These are phyloP conservation scores for Bubo bubo DNA, from an alignment of 2,113 vertebrate genomes.

Conservation along the genomic window DNA sequence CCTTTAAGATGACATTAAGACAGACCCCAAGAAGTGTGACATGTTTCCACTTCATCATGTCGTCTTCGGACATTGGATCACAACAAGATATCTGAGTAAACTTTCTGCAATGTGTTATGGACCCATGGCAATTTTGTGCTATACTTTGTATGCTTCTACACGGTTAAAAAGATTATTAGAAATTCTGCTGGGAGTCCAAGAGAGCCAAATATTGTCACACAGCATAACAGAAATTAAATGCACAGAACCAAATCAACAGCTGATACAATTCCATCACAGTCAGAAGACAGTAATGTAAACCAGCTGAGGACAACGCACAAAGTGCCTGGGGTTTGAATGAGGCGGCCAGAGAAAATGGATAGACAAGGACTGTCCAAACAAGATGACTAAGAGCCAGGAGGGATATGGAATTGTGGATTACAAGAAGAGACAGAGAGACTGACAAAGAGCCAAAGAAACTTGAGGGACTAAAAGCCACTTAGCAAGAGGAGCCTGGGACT, in stretches of 20 bases:
- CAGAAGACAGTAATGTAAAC: conserved; percentile 6
- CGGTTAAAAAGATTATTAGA: background rate
- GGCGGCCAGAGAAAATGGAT: background rate
- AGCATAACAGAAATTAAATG: background rate
- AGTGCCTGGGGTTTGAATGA: background rate
- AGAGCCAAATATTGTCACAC: conserved; percentile 5
- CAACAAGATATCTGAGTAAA: background rate
- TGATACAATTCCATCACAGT: background rate
- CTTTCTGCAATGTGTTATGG: background rate
- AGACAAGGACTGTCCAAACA: background rate
- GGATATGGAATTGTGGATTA: background rate
- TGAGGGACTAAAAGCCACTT: background rate
- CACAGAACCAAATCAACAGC: conserved; percentile 24
- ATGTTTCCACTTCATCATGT: background rate
- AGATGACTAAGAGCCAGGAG: background rate
- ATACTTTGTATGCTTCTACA: conserved; percentile 19
- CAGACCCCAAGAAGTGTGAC: background rate
- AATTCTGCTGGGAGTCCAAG: background rate
- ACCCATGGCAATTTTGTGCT: background rate
- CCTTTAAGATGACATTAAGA: background rate
- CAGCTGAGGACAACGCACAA: background rate
- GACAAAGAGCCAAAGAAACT: conserved; percentile 4
- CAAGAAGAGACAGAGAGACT: background rate
- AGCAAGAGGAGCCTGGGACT: background rate
- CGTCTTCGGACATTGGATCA: background rate